Conservation (phyloP, 2,113 vertebrate genomes). For the Taxidea taxus region DNA sequence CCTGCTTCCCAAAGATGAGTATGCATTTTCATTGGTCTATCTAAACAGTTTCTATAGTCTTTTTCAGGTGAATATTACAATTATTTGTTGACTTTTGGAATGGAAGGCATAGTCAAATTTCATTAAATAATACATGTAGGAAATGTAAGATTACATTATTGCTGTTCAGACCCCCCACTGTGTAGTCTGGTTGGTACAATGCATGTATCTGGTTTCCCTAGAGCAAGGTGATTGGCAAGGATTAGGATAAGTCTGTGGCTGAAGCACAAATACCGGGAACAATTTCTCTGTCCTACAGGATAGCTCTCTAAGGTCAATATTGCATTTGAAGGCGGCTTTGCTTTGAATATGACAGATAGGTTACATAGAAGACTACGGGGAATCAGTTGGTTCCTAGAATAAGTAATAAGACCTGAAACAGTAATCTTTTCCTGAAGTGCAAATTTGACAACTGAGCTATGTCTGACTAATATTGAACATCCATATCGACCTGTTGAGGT, state of each 20-base stretch:
- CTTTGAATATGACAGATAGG: constrained; percentile 61
- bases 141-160: too few relatives aligned
- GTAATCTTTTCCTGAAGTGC: constrained; percentile 59
- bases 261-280: background rate
- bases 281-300: background rate
- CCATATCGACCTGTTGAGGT: constrained; percentile 56
- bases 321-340: constrained; percentile 16
- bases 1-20: rapidly evolving
- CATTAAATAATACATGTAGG: background rate
- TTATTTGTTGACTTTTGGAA: background rate
- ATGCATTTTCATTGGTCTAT: background rate
- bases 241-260: background rate
- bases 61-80: background rate
- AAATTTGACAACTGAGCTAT: constrained; percentile 66
- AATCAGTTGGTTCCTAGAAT: constrained; percentile 44
- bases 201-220: background rate
- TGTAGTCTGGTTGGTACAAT: rapidly evolving
- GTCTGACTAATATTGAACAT: constrained; percentile 68
- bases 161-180: background rate
- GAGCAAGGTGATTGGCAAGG: background rate
- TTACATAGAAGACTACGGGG: constrained; percentile 44
- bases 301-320: constrained; percentile 39
- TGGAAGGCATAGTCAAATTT: background rate
- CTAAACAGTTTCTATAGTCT: background rate
- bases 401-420: constrained; percentile 56